These are phyloP conservation scores for Cynodonichthys magdalenae DNA, from an alignment of 2,797 vertebrate genomes.

Conservation along the genomic window DNA sequence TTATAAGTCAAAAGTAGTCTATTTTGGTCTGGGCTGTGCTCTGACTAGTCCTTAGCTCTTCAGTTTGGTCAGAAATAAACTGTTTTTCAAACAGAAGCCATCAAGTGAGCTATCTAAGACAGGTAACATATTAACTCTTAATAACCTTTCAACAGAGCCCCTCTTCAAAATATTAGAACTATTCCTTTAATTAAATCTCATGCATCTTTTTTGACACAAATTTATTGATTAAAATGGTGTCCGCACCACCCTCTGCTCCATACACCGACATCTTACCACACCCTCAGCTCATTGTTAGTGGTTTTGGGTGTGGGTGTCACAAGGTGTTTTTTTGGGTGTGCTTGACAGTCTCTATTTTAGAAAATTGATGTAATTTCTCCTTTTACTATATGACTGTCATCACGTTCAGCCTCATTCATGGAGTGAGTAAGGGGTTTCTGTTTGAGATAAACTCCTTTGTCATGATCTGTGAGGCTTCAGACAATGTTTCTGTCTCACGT, in stretches of 20 bases:
- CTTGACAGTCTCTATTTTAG: constrained; percentile 51
- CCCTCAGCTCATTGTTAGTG: constrained; percentile 50
- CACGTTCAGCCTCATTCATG: constrained; percentile 34
- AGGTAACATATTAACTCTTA: background rate
- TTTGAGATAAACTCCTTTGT: constrained; percentile 23
- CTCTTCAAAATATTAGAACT: too few species aligned
- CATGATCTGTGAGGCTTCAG: background rate
- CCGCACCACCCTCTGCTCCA: constrained; percentile 1
- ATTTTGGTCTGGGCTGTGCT: too few species aligned
- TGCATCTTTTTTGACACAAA: constrained; percentile 3
- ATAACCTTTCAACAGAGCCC: too few species aligned
- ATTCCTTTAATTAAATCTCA: background rate
- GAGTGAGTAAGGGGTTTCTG: constrained; percentile 64
- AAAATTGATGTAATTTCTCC: constrained; percentile 65
- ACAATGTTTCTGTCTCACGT: background rate
- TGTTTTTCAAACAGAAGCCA: background rate
- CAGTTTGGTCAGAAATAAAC: background rate
- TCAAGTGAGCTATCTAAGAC: background rate
- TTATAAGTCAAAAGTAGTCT: too few species aligned
- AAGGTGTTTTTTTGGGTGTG: constrained; percentile 63
- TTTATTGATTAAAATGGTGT: constrained; percentile 4
- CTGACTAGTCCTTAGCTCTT: background rate
- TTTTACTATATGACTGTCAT: constrained; percentile 72
- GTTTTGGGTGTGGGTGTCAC: constrained; percentile 70
- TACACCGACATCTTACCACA: constrained; percentile 31